These are phyloP conservation scores for Crotalus viridis DNA, from an alignment of 2,113 vertebrate species.

Conservation along the genomic window DNA sequence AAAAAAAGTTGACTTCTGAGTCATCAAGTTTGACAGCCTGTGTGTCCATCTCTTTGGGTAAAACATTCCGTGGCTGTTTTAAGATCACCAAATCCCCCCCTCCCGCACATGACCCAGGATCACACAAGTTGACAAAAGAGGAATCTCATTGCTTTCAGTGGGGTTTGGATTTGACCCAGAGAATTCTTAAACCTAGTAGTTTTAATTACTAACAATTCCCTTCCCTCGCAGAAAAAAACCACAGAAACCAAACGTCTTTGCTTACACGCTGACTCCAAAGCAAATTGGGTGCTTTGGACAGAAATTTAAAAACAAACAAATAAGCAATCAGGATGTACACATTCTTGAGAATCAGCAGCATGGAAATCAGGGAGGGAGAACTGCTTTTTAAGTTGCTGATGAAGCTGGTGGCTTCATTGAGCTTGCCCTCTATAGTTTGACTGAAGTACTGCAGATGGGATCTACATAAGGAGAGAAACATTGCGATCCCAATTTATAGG, in stretches of 20 bases:
- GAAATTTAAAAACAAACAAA: constrained; percentile 3
- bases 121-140: constrained; percentile 4
- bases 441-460: not conserved
- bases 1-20: constrained; percentile 52
- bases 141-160: not conserved
- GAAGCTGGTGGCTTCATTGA: not conserved
- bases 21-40: constrained; percentile 43
- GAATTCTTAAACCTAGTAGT: not conserved
- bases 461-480: not conserved
- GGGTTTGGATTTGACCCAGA: constrained; percentile 2
- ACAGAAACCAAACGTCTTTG: constrained; percentile 9
- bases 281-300: constrained; percentile 1
- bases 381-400: not conserved
- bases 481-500: not conserved
- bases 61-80: not conserved
- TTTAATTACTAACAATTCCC: constrained; percentile 23
- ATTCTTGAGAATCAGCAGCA: constrained; percentile 8
- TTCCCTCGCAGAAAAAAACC: constrained; percentile 9
- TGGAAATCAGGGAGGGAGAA: not conserved
- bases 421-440: not conserved
- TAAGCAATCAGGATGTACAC: not conserved
- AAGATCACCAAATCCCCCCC: not conserved
- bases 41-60: constrained; percentile 38
- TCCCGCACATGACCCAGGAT: rapidly evolving
- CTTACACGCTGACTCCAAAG: constrained; percentile 4